Percentiles rank a stretch among this genome's conserved stretches.
Evolutionary conservation across 2,797 vertebrate species (phyloP).

Genomic region (Prionace glauca): DNA sequence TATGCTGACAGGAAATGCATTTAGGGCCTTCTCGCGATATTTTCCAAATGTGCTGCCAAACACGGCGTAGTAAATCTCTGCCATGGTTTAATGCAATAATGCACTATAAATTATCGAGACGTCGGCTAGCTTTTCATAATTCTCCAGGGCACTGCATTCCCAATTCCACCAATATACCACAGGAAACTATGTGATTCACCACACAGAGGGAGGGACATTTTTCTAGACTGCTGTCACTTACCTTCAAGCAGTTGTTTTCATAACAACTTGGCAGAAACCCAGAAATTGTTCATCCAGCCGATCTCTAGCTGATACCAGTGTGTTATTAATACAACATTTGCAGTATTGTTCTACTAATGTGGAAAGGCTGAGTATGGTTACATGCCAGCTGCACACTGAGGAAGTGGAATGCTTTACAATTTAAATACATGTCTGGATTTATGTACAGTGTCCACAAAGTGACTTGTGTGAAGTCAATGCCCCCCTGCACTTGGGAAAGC

Average conservation of each 20-base stretch:
- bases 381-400: no score
- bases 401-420: no score
- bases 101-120: neutral
- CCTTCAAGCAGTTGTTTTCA: neutral
- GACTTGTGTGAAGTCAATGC: neutral
- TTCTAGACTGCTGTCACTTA: neutral
- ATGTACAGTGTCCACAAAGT: neutral
- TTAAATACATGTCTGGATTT: neutral
- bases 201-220: no score
- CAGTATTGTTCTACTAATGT: no score
- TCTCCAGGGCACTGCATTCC: neutral
- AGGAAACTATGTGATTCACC: neutral
- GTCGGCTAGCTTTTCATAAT: neutral
- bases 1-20: no score
- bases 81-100: neutral
- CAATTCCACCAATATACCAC: neutral
- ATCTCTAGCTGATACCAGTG: neutral
- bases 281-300: neutral
- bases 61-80: neutral
- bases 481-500: no score
- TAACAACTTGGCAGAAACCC: neutral
- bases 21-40: no score
- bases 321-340: neutral
- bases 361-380: no score
- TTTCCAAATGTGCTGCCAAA: no score